These are phyloP conservation scores for Cosmopolites sordidus DNA, from an alignment of 2,888 invertebrate genomes.

Conservation along the genomic window DNA sequence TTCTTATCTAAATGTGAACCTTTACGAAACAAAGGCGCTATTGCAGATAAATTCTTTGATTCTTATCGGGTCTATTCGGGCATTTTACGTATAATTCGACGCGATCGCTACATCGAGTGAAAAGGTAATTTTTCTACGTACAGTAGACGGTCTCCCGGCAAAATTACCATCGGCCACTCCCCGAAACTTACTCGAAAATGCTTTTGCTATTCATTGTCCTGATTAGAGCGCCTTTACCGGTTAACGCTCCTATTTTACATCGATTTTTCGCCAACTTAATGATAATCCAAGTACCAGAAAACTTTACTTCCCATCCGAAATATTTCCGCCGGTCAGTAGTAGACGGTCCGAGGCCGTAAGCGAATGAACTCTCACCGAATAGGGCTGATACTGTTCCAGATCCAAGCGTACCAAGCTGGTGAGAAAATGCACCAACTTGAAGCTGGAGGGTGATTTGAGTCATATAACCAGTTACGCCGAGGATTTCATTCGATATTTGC, in stretches of 20 bases:
- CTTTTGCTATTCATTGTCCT: neutral
- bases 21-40: too few relatives aligned
- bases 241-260: neutral
- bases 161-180: neutral
- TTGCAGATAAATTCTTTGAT: too few relatives aligned
- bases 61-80: too few relatives aligned
- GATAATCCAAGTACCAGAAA: neutral
- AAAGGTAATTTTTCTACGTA: neutral
- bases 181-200: neutral
- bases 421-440: slow-evolving; percentile 48
- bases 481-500: slow-evolving; percentile 48
- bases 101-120: too few relatives aligned
- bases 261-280: neutral
- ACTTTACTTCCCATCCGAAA: too few relatives aligned
- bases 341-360: too few relatives aligned
- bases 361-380: too few relatives aligned
- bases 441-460: slow-evolving; percentile 52
- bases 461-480: slow-evolving; percentile 50
- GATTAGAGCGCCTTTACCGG: neutral
- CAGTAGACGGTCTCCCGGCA: neutral
- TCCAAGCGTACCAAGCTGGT: slow-evolving; percentile 34
- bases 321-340: too few relatives aligned
- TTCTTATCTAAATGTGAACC: too few relatives aligned
- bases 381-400: too few relatives aligned
- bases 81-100: too few relatives aligned